A percentile compares a stretch with the other conserved stretches of the same genome.
Conservation (phyloP, 2,113 vertebrate genomes). For the Setophaga kirtlandii region DNA sequence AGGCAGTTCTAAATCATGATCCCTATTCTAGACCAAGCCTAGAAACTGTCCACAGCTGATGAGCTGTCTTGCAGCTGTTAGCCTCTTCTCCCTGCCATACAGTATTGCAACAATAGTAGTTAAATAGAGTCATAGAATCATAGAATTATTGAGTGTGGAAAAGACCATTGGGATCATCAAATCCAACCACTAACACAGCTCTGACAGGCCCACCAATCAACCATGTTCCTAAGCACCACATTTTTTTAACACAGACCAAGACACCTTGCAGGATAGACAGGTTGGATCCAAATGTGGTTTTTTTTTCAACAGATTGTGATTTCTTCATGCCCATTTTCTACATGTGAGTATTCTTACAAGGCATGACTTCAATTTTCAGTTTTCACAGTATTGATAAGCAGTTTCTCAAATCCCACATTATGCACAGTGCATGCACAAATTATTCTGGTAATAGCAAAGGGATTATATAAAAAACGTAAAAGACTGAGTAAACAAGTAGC, state of each 20-base stretch:
- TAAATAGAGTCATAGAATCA: background rate
- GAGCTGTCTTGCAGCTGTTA: background rate
- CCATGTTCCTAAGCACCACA: background rate
- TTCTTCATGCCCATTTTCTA: background rate
- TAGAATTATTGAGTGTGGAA: background rate
- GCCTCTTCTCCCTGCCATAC: background rate
- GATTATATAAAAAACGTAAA: background rate
- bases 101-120: background rate
- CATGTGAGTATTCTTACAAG: background rate
- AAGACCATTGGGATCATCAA: background rate
- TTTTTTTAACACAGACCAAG: background rate
- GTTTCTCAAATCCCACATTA: background rate
- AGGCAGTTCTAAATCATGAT: background rate
- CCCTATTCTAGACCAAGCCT: background rate
- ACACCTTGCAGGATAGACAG: background rate
- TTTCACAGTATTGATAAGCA: background rate
- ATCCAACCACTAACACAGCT: background rate
- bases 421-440: background rate
- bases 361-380: background rate
- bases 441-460: background rate
- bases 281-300: background rate
- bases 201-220: background rate
- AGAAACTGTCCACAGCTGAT: background rate
- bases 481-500: background rate
- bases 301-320: background rate